A percentile compares a stretch with the other conserved stretches of the same genome.
Conservation (phyloP, 2,888 invertebrate species). For the Stegana nigrithorax region DNA sequence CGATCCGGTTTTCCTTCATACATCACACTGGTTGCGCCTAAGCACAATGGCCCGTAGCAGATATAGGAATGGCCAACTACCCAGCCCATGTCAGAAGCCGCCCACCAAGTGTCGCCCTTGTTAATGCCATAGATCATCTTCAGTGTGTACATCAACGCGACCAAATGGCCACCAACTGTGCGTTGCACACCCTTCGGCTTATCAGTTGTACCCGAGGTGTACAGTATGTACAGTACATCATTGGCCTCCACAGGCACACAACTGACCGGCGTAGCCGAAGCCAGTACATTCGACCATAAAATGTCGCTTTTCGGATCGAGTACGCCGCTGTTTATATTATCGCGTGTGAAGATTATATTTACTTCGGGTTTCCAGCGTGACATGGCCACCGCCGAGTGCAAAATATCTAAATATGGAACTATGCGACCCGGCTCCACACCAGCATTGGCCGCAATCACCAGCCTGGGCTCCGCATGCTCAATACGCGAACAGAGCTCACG, state of each 20-base stretch:
- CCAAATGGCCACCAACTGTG: constrained; percentile 90
- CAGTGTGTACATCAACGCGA: constrained; percentile 87
- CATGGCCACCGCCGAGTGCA: constrained; percentile 76
- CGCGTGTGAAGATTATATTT: constrained; percentile 86
- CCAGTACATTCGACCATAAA: constrained; percentile 81
- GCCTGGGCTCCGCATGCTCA: constrained; percentile 87
- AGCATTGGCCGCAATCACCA: constrained; percentile 90
- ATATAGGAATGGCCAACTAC: constrained; percentile 96
- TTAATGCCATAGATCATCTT: constrained; percentile 82
- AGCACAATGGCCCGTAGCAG: constrained; percentile 88
- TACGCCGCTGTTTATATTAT: constrained; percentile 73
- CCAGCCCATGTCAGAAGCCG: constrained; percentile 82
- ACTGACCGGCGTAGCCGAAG: constrained; percentile 75
- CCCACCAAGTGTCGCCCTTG: constrained; percentile 90
- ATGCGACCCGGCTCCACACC: constrained; percentile 90
- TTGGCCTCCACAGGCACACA: constrained; percentile 90
- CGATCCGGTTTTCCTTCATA: constrained; percentile 96
- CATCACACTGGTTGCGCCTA: constrained; percentile 82
- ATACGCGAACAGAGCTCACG: constrained; percentile 87
- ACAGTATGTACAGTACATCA: constrained; percentile 90
- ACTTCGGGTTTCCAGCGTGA: constrained; percentile 77
- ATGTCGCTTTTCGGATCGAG: constrained; percentile 78
- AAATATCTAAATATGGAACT: constrained; percentile 70
- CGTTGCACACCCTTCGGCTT: constrained; percentile 83
- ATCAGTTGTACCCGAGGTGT: constrained; percentile 91